Evolutionary conservation across 2,888 invertebrate genomes (phyloP), one percentile per base, ranked within the genome.

Genomic region (Hyles lineata): DNA sequence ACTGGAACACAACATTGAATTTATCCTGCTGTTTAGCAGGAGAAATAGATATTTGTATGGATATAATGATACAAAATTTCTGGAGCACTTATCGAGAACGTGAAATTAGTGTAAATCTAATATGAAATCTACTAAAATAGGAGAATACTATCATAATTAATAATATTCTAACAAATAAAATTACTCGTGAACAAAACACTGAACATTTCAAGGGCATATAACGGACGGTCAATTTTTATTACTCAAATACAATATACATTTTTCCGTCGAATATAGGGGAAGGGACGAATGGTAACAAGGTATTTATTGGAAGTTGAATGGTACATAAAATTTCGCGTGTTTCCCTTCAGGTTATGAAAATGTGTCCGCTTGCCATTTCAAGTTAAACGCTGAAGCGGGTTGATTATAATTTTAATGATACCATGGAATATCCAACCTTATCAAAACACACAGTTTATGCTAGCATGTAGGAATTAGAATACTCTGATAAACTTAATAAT

Each of bases 271-370:
- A 81, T 76, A 73, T 76, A 75, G 72, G 76, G 61, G 72, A 76
- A 67, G 78, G 80, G 78, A 75, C 76, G 79, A 79, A 75, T 77
- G 76, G 78, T 81, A 85, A 83, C 87, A 84, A 85, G 83, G 83
- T 83, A 87, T 86, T 87, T 87, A 88, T 88, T 87, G 85, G 82
- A 82, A 81, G 79, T 83, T 77, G 84, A 84, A 85, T 86, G 81
- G 80, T 81, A 85, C 83, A 84, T 82, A 84, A 80, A 82, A 85
- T 85, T 85, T 85, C 81, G 82, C 79, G 80, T 82, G 82, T 82
- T 86, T 82, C 82, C 83, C 80, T 82, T 74, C 73, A 77, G 77
- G 77, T 82, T 83, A 84, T 84, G 82, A 83, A 84, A 84, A 83
- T 83, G 43, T 43, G 21, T 43, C 50, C 72, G 70, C 67, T 77